Percentiles rank a stretch among this genome's conserved stretches.
These are phyloP conservation scores for Theristicus caerulescens DNA, from an alignment of 2,113 vertebrate species.

Conservation along the genomic window DNA sequence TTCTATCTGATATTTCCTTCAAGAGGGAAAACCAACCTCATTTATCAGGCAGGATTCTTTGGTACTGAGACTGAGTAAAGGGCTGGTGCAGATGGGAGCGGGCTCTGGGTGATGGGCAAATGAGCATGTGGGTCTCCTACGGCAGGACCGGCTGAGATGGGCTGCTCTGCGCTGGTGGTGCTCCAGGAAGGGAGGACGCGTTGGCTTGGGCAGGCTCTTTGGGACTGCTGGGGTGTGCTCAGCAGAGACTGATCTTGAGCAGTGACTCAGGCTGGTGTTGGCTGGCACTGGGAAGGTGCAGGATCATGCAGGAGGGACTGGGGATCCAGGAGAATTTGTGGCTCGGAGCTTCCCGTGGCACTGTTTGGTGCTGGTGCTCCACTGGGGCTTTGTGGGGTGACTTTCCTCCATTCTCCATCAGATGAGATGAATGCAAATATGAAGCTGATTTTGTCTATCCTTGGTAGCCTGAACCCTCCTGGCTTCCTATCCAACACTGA, in stretches of 20 bases:
- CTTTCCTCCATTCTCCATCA: background rate
- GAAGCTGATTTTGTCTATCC: background rate
- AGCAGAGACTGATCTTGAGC: background rate
- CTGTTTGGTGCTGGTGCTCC: background rate
- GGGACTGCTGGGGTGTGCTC: background rate
- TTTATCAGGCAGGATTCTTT: background rate
- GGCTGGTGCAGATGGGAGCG: background rate
- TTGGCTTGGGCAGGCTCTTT: background rate
- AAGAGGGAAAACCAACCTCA: background rate
- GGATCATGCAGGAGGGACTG: background rate
- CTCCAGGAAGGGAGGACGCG: background rate
- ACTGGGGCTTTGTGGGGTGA: background rate
- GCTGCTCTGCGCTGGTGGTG: background rate
- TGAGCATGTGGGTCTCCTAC: rapidly evolving
- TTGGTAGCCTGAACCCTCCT: background rate
- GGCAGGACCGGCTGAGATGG: background rate
- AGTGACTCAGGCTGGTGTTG: background rate
- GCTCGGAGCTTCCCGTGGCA: background rate
- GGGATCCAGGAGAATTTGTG: background rate
- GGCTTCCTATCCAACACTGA: background rate
- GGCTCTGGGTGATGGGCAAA: background rate
- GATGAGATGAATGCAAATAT: background rate
- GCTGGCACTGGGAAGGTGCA: background rate
- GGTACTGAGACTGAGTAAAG: background rate
- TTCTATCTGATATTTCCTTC: background rate